These are phyloP conservation scores for Myopa tessellatipennis DNA, from an alignment of 2,888 invertebrate species.

Conservation along the genomic window DNA sequence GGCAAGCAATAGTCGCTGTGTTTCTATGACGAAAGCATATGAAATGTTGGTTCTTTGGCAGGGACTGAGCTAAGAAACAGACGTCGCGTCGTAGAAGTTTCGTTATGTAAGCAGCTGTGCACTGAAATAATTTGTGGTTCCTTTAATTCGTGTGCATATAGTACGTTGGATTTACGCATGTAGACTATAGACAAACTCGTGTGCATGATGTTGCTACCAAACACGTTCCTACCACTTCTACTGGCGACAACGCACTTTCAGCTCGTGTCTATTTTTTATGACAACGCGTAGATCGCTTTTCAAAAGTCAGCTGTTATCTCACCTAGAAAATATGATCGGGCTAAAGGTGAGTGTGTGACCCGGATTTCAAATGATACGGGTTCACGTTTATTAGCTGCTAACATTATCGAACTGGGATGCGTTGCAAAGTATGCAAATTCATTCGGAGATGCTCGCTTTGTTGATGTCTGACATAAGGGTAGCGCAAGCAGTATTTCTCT, in stretches of 20 bases:
- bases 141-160: background rate
- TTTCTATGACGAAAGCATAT: background rate
- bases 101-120: background rate
- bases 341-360: constrained; percentile 59
- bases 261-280: constrained; percentile 26
- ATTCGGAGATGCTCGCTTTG: background rate
- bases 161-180: background rate
- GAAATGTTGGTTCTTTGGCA: background rate
- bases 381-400: constrained; percentile 37
- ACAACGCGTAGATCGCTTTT: background rate
- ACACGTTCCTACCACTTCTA: background rate
- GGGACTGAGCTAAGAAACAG: background rate
- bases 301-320: constrained; percentile 8
- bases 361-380: constrained; percentile 37
- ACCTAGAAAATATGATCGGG: constrained; percentile 39
- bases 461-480: constrained; percentile 23
- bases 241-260: constrained; percentile 31
- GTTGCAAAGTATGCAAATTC: constrained; percentile 5
- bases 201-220: background rate
- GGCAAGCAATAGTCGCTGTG: constrained; percentile 18
- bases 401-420: constrained; percentile 13
- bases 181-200: background rate
- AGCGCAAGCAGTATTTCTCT: constrained; percentile 15
- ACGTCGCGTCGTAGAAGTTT: background rate
- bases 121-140: background rate